Evolutionary conservation across 2,888 invertebrate genomes (phyloP).

Genomic region (Vanessa cardui): DNA sequence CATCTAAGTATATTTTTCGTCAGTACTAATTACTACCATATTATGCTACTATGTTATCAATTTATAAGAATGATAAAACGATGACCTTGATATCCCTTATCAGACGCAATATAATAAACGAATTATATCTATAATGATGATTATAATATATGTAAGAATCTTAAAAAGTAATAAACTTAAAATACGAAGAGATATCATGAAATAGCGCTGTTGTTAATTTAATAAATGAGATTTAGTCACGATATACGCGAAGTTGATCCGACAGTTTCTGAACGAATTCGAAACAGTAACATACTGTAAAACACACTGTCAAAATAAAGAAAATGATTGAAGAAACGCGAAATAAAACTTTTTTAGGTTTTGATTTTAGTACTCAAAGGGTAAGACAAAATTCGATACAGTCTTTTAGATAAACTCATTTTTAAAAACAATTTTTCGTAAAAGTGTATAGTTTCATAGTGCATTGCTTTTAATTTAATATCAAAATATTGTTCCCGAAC

Average conservation of each 20-base stretch:
- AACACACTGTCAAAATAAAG: constrained; percentile 61
- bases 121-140: constrained; percentile 7
- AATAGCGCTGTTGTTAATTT: constrained; percentile 22
- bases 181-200: constrained; percentile 29
- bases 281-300: constrained; percentile 23
- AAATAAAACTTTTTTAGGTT: constrained; percentile 87
- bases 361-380: constrained; percentile 95
- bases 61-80: background rate
- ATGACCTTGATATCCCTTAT: constrained; percentile 28
- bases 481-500: too few species aligned
- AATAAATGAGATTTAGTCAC: constrained; percentile 29
- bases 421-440: too few species aligned
- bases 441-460: too few species aligned
- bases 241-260: constrained; percentile 26
- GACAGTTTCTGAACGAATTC: constrained; percentile 44
- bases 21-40: background rate
- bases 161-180: constrained; percentile 24
- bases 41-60: background rate
- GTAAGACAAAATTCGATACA: constrained; percentile 68
- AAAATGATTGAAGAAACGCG: constrained; percentile 69
- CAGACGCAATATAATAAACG: constrained; percentile 23
- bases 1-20: background rate
- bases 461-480: too few species aligned
- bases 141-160: constrained; percentile 10
- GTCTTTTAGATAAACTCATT: too few species aligned